phyloP scores from a whole-genome alignment of 2,797 vertebrate species.

The Meriones psammophilus region DNA sequence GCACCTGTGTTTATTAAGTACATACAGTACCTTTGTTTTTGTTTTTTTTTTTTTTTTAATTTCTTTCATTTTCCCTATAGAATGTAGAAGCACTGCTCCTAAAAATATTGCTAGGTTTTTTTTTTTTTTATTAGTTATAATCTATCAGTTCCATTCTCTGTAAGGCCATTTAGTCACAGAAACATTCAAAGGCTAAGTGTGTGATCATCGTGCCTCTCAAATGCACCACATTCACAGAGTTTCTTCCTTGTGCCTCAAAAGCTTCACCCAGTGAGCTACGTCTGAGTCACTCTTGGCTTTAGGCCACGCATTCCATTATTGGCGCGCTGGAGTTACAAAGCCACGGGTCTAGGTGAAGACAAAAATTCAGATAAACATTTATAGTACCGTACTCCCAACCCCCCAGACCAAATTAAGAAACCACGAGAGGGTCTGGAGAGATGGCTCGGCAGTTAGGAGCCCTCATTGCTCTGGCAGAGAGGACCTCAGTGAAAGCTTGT shows the following conservation, averaged over 20 bases:
- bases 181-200: constrained; percentile 47
- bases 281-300: constrained; percentile 25
- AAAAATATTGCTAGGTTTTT: not conserved
- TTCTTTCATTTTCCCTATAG: not conserved
- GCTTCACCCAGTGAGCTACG: not conserved
- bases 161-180: constrained; percentile 31
- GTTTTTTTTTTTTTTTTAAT: not conserved
- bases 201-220: not conserved
- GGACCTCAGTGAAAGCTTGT: not conserved
- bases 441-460: not conserved
- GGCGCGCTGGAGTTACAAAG: not conserved
- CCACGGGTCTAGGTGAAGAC: not conserved
- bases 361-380: constrained; percentile 2
- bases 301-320: not conserved
- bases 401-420: not conserved
- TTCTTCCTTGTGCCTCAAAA: not conserved
- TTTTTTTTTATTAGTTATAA: constrained; percentile 37
- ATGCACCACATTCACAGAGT: not conserved
- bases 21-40: not conserved
- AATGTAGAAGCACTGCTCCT: not conserved
- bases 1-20: not conserved
- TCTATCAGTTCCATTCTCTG: not conserved
- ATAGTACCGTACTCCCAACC: not conserved
- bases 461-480: not conserved
- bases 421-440: not conserved